phyloP scores from a whole-genome alignment of 92 coral and sea anemone species.

The Zoanthus gigantus region DNA sequence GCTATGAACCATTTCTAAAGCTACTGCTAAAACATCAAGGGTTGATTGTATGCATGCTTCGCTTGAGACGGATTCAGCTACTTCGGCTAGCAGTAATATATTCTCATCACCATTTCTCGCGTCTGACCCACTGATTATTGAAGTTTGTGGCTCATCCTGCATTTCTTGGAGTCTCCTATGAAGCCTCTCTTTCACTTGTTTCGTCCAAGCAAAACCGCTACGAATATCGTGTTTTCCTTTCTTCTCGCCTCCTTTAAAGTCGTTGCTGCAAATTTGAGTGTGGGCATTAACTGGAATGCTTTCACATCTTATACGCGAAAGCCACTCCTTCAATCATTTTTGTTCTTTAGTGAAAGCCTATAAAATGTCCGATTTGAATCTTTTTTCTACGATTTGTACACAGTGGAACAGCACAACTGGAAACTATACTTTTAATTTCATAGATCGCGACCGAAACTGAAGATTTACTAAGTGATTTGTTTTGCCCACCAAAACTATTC shows the following conservation, averaged over 20 bases:
- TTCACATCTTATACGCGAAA: neutral
- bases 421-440: no score
- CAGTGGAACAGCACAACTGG: neutral
- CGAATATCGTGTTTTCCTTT: slow-evolving; percentile 27
- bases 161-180: neutral
- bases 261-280: slow-evolving; percentile 29
- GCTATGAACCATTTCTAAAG: no score
- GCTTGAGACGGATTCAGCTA: no score
- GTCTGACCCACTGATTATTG: neutral
- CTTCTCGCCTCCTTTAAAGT: slow-evolving; percentile 16
- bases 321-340: no score
- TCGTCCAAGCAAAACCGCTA: slow-evolving; percentile 33
- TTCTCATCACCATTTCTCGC: neutral
- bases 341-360: no score
- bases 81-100: neutral
- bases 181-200: slow-evolving; percentile 19
- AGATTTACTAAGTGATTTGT: no score
- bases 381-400: no score
- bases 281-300: neutral
- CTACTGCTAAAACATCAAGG: no score
- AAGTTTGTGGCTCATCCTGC: neutral
- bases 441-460: no score
- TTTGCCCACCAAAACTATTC: no score
- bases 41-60: no score
- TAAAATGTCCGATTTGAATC: no score